Evolutionary conservation across 2,113 vertebrate genomes (phyloP), one percentile per base, ranked within the genome.

Genomic region (Engystomops pustulosus): DNA sequence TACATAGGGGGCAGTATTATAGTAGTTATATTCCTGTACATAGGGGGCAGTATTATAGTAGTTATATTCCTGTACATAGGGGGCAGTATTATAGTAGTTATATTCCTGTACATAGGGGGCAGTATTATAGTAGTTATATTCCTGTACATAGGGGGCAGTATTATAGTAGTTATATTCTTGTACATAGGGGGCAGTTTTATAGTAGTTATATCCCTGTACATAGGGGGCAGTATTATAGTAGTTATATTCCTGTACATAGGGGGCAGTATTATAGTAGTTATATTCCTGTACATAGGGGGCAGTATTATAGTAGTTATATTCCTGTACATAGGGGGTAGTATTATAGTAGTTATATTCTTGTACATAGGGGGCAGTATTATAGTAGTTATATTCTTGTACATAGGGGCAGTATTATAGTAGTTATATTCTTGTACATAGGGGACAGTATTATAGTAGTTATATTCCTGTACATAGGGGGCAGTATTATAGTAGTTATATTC

Each of bases 81-180:
- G n/a, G 7, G 51, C 51, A 53, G 53, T 55, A 55, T 55, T 55
- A 55, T 55, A 55, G 53, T 55, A 55, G 53, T 55, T 25, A 55
- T 55, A 55, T 55, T 55, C 53, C 23, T 55, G 53, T 55, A 55
- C 7, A 55, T 55, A 55, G 53, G n/a, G n/a, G 3, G 53, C 53
- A 55, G 38, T 41, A 41, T 41, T 41, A 41, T 41, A 41, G 38
- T 41, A 41, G 38, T 41, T 41, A 41, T 41, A 41, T 41, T 41
- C 8, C 8, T 41, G 38, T 41, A 41, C 38, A 41, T 41, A 41
- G 38, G 38, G n/a, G 8, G 38, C 38, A 41, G 53, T 55, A 55
- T 23, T 55, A 55, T 55, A 55, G 53, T 55, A 55, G 53, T 55
- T 55, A 55, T 55, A 55, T 55, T 23, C 53, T 25, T 55, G 53